These are phyloP conservation scores for Congeria kusceri DNA, from an alignment of 2,888 invertebrate genomes.

Conservation along the genomic window DNA sequence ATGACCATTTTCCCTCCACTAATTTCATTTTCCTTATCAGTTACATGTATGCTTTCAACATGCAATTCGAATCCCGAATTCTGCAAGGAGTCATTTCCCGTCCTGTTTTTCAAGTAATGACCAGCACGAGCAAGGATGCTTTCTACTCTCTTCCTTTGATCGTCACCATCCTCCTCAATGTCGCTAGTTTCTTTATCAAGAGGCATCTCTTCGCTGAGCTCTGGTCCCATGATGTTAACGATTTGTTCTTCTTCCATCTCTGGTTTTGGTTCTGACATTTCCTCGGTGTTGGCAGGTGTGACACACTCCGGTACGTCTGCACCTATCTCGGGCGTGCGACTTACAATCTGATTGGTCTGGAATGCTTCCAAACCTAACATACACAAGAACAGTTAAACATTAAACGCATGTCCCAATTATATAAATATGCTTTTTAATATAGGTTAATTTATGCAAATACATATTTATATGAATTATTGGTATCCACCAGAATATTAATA, in stretches of 20 bases:
- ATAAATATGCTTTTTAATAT: too few relatives aligned
- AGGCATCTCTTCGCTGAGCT: conserved; percentile 19
- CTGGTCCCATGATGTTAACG: conserved; percentile 49
- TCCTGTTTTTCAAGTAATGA: neutral
- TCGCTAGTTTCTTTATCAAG: conserved; percentile 9
- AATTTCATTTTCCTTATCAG: neutral
- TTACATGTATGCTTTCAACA: neutral
- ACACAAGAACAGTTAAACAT: neutral
- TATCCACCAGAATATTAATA: too few relatives aligned
- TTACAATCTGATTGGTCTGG: conserved; percentile 26
- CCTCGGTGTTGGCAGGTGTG: conserved; percentile 2
- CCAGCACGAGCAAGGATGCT: conserved; percentile 4
- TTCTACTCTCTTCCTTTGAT: neutral
- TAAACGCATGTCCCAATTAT: too few relatives aligned
- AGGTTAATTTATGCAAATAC: too few relatives aligned
- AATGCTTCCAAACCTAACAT: conserved; percentile 60
- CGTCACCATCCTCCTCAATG: neutral
- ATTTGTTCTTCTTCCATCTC: conserved; percentile 25
- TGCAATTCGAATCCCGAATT: too few relatives aligned
- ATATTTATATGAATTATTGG: too few relatives aligned
- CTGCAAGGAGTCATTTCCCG: neutral
- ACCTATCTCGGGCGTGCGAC: conserved; percentile 51
- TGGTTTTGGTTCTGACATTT: neutral
- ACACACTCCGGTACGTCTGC: conserved; percentile 42
- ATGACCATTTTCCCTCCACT: neutral